Evolutionary conservation across 2,113 vertebrate species (phyloP), one percentile per base, ranked within the genome.

Genomic region (Heptranchias perlo): DNA sequence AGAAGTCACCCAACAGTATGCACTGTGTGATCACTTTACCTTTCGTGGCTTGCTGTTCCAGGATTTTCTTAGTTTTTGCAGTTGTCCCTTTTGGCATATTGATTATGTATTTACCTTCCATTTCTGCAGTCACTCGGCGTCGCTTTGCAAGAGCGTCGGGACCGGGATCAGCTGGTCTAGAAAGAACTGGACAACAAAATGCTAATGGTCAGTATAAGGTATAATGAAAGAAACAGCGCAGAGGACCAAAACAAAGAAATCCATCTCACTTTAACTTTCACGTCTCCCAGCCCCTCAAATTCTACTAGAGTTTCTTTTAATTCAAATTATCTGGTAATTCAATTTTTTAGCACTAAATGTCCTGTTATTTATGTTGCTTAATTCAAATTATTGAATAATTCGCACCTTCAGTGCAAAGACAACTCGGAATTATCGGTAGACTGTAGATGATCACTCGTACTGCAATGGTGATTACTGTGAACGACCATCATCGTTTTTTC

Each of bases 71-170:
- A 73, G 98, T 99, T 67, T 98, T 97, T 3, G 98, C 97, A 0
- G 99, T 99, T 96, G 98, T 99, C 96, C 99, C 99, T 97, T 99
- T 99, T 96, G 99, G 99, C 99, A 99, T 99, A 97, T 98, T 98
- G 97, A 99, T 98, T 96, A 99, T 98, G 97, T 99, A 99, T 96
- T 99, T 99, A 95, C 99, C 99, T 97, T 99, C 99, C 98, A 99
- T 99, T 97, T 99, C 99, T 0, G 98, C 98, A 0, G 99, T 99
- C 95, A 99, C 99, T 0, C 98, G 98, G 5, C 99, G 98, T 0
- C 97, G 97, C 97, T 99, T 99, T 82, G 97, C 97, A 0, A 98
- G 97, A 10, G 97, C 84, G 16, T 96, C 96, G 18, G 97, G 97
- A 58, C 97, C 97, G 73, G 98, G 98, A 0, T 98, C 98, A 0